Evolutionary conservation across 2,797 vertebrate genomes (phyloP), one percentile per base, ranked within the genome.

Genomic region (Ibycter americanus): DNA sequence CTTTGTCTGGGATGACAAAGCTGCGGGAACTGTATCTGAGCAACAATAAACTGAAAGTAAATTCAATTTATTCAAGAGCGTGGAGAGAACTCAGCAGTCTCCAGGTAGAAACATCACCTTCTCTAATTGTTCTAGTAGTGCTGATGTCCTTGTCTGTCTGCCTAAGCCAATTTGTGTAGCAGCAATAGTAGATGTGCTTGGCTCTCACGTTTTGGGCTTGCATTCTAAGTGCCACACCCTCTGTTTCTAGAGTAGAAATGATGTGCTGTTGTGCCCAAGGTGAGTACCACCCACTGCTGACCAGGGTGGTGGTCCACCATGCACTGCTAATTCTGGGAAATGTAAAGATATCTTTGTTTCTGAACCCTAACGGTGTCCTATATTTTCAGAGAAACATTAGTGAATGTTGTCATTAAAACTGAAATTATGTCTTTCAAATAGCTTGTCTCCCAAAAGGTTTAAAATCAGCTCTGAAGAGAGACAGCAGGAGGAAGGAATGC

Each of bases 1-100:
- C 99, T 1, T 98, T 99, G 93, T 96, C 96, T 1, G 99, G 99
- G 83, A 99, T 99, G 99, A 97, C 97, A 85, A 99, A 99, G 83
- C 98, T 99, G 47, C 98, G 91, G 11, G 99, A 99, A 96, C 96
- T 99, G 36, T 98, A 99, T 97, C 97, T 99, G 87, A 99, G 98
- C 31, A 96, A 99, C 89, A 99, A 99, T 97, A 98, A 98, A 78
- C 98, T 99, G 73, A 99, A 99, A 92, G 96, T 99, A 78, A 99
- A 98, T 91, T 99, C 99, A 27, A 97, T 99, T 95, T 99, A 99
- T 92, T 98, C 99, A 82, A 98, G 99, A 47, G 99, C 99, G 4
- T 99, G 99, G 99, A 98, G 98, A 90, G 99, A 99, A 93, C 99
- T 99, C n/a, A 97, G 94, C 54, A 97, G 97, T 7, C 99, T 99